A percentile compares a stretch with the other conserved stretches of the same genome.
Conservation (phyloP, 2,113 vertebrate genomes). For the Tragelaphus buxtoni region DNA sequence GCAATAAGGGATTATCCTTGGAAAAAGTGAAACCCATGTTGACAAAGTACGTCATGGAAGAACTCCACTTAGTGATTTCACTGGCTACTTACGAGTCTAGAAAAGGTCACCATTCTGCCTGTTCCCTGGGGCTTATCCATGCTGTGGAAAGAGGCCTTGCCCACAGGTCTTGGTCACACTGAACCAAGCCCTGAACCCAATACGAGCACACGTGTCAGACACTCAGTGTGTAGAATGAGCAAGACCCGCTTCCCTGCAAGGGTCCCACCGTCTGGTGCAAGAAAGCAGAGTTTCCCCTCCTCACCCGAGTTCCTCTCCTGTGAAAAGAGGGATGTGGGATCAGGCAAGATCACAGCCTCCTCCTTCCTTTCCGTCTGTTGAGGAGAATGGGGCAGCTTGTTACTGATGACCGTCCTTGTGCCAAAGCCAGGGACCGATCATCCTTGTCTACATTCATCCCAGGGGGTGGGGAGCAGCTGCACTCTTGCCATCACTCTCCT, state of each 20-base stretch:
- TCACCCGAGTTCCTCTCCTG: background rate
- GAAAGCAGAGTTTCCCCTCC: background rate
- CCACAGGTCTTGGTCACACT: slow-evolving; percentile 45
- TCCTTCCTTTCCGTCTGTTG: background rate
- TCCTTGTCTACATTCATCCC: rapidly evolving
- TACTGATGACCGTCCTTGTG: background rate
- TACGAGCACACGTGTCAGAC: background rate
- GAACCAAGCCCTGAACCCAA: slow-evolving; percentile 42
- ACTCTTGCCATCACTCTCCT: background rate
- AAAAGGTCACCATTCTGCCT: background rate
- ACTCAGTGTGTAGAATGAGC: background rate
- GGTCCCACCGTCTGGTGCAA: background rate
- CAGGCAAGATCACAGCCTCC: background rate
- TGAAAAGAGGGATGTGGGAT: background rate
- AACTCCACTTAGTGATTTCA: slow-evolving; percentile 65
- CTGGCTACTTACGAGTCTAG: background rate
- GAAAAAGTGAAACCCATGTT: slow-evolving; percentile 81
- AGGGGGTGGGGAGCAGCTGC: background rate
- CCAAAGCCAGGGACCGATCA: background rate
- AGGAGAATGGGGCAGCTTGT: background rate
- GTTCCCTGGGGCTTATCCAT: background rate
- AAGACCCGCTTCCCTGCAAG: background rate
- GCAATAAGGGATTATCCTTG: slow-evolving; percentile 73
- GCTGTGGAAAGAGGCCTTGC: background rate
- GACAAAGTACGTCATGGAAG: slow-evolving; percentile 64